Evolutionary conservation across 2,797 vertebrate species (phyloP).

Genomic region (Mormyrus hasselquistii): DNA sequence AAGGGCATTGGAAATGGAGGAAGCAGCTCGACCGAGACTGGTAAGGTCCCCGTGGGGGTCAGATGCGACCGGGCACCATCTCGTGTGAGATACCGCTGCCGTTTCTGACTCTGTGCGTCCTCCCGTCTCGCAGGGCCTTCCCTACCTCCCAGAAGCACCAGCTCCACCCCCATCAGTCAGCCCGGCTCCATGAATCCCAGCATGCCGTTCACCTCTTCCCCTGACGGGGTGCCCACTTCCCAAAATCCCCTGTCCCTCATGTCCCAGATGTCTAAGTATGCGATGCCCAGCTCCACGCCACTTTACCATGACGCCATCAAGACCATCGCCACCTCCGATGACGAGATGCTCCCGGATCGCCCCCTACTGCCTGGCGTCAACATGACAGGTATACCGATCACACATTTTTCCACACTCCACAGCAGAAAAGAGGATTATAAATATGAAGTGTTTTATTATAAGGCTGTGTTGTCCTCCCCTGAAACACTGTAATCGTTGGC

Average conservation of each 20-base stretch:
- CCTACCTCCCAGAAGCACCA: constrained; percentile 73
- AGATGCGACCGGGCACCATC: not conserved
- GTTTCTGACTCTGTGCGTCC: not conserved
- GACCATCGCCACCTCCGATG: constrained; percentile 94
- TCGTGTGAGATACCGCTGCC: not conserved
- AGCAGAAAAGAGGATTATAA: not conserved
- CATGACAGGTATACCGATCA: constrained; percentile 68
- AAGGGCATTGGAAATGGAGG: constrained; percentile 62
- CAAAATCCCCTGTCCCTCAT: constrained; percentile 95
- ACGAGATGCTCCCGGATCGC: constrained; percentile 86
- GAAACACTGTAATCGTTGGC: too few relatives aligned
- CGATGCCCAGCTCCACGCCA: constrained; percentile 93
- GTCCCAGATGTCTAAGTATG: constrained; percentile 99
- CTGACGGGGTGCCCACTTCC: constrained; percentile 69
- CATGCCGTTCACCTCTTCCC: constrained; percentile 82
- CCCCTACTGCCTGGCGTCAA: constrained; percentile 79
- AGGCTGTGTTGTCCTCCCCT: not conserved
- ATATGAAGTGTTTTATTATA: not conserved
- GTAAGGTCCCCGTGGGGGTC: constrained; percentile 47
- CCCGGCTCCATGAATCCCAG: constrained; percentile 74
- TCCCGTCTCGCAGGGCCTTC: constrained; percentile 54
- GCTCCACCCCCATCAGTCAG: constrained; percentile 76
- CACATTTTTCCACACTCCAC: not conserved
- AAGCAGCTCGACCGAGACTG: constrained; percentile 71
- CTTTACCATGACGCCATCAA: constrained; percentile 99